phyloP scores from a whole-genome alignment of 2,113 vertebrate genomes.

The Tachycineta bicolor region DNA sequence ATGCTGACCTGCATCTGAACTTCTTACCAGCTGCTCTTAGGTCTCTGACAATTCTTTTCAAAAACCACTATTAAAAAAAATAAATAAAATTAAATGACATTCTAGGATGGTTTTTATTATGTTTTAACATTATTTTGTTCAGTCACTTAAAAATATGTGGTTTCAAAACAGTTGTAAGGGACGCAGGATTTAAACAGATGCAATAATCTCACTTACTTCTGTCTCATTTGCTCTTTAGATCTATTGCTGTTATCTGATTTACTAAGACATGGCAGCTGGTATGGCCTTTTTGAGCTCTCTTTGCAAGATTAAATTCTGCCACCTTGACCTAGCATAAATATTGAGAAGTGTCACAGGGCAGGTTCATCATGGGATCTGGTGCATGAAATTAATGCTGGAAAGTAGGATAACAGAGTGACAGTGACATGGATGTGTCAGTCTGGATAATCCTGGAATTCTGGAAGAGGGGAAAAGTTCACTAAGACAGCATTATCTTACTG shows the following conservation, averaged over 20 bases:
- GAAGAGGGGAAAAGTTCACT: slow-evolving; percentile 63
- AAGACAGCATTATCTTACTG: neutral
- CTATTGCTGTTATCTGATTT: slow-evolving; percentile 60
- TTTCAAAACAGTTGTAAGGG: neutral
- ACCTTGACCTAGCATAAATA: slow-evolving; percentile 60
- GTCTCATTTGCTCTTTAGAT: slow-evolving; percentile 58
- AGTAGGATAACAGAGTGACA: slow-evolving; percentile 41
- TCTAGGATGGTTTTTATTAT: slow-evolving; percentile 10
- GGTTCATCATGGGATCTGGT: slow-evolving; percentile 55
- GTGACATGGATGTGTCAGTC: slow-evolving; percentile 26
- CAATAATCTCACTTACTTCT: slow-evolving; percentile 46
- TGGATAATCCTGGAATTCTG: slow-evolving; percentile 45
- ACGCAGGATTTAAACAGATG: slow-evolving; percentile 1
- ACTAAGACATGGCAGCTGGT: slow-evolving; percentile 48
- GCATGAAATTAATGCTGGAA: slow-evolving; percentile 65
- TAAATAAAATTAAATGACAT: neutral
- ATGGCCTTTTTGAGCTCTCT: slow-evolving; percentile 30
- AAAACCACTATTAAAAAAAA: neutral
- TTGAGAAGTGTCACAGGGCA: slow-evolving; percentile 12
- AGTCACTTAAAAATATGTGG: slow-evolving; percentile 2
- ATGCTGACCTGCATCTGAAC: slow-evolving; percentile 79
- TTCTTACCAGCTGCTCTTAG: slow-evolving; percentile 61
- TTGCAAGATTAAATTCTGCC: slow-evolving; percentile 64
- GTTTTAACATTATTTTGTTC: slow-evolving; percentile 29
- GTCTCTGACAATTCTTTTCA: neutral